Conservation (phyloP, 2,797 vertebrate species). For the Amblyopsis hoosieri region DNA sequence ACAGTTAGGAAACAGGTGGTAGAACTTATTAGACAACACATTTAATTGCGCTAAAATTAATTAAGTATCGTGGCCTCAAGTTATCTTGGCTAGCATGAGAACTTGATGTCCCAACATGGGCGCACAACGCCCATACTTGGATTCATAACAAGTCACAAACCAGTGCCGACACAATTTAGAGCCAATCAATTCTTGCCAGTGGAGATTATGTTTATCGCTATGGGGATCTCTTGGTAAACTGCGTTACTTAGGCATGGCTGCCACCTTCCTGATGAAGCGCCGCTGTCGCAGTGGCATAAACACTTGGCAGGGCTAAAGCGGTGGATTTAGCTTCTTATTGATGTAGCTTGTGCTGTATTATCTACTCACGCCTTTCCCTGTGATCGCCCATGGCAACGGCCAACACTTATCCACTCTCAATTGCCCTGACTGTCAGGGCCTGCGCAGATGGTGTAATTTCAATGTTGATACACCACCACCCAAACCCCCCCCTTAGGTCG, state of each 20-base stretch:
- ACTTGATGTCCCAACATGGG: conserved; percentile 10
- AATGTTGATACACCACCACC: conserved; percentile 43
- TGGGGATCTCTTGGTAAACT: not conserved
- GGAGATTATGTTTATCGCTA: conserved; percentile 4
- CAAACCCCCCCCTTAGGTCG: conserved; percentile 39
- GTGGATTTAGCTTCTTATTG: conserved; percentile 47
- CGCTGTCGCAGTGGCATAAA: conserved; percentile 19
- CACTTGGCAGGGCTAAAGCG: conserved; percentile 41
- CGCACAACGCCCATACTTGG: conserved; percentile 12
- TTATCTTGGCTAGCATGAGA: conserved; percentile 19
- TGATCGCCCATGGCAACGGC: conserved; percentile 65
- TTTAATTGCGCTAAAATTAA: conserved; percentile 20
- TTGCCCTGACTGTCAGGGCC: conserved; percentile 62
- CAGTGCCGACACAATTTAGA: conserved; percentile 23
- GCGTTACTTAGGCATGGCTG: conserved; percentile 15
- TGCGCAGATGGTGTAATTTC: conserved; percentile 71
- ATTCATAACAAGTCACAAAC: conserved; percentile 22
- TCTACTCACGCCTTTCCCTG: conserved; percentile 54
- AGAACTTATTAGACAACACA: conserved; percentile 21
- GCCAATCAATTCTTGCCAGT: conserved; percentile 10
- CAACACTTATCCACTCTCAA: conserved; percentile 61
- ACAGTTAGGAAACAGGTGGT: conserved; percentile 21
- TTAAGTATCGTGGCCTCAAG: conserved; percentile 2
- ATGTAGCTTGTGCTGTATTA: conserved; percentile 58
- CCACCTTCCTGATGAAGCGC: conserved; percentile 1